Evolutionary conservation across 2,888 invertebrate species (phyloP), one percentile per base, ranked within the genome.

Genomic region (Smittia aterrima): DNA sequence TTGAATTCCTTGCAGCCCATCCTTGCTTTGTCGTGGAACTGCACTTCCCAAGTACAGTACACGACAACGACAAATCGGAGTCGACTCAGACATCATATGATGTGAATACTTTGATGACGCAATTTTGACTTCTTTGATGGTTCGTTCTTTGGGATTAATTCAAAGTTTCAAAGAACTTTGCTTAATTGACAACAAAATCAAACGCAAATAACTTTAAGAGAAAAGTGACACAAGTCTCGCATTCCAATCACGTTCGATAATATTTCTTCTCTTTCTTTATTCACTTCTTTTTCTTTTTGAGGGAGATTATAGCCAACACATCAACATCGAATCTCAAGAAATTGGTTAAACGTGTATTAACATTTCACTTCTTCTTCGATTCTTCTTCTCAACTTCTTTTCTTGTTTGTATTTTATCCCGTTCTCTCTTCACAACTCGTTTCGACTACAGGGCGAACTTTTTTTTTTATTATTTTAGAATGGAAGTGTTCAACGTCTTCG

Each of bases 1-100:
- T 85, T 99, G 98, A 77, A 98, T 95, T 75, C 96, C 96, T 81
- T 98, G 94, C 67, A 99, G 87, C 70, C 98, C 98, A 81, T 99
- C 98, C 83, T 98, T 98, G 81, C 96, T 96, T 82, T 96, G 94
- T 80, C 97, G 95, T 32, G 98, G 96, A 79, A 98, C 97, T 24
- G 96, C 92, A 78, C 95, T 95, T 78, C 98, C 98, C 79, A 99
- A 87, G 84, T 98, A 99, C 75, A 98, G 88, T 74, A 98, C 98
- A 77, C 96, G 90, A 85, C 97, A 98, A 79, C 96, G 90, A 85
- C 98, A 96, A 80, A 96, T 96, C 81, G 96, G 97, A 79, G 94
- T 96, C 79, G 95, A 92, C 82, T 92, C 91, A 75, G 87, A 85
- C 84, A 88, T 88, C 62, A 58, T 72, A n/a, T 16, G 64, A 25